Evolutionary conservation across 2,113 vertebrate genomes (phyloP).

Genomic region (Podiceps cristatus): DNA sequence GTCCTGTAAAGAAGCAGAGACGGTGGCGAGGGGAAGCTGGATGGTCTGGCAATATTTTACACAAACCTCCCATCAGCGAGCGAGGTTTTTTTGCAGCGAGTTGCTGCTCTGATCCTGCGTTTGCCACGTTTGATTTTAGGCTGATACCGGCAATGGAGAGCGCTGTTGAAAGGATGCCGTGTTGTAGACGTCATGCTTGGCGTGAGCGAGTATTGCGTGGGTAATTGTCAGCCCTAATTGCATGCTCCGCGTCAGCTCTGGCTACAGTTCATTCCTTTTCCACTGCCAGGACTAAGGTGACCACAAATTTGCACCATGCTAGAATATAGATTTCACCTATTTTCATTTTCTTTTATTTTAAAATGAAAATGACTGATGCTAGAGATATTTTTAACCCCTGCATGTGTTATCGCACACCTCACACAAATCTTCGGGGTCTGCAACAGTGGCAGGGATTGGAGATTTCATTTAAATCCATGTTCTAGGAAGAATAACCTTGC

Average conservation of each 20-base stretch:
- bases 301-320: not conserved
- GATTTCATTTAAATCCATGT: conserved; percentile 16
- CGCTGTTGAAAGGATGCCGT: not conserved
- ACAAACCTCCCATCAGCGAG: not conserved
- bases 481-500: not conserved
- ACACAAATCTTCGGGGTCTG: accelerated
- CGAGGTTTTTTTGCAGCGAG: not conserved
- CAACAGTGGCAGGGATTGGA: not conserved
- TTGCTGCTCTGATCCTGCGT: not conserved
- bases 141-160: accelerated
- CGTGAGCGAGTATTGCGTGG: not conserved
- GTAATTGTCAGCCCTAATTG: not conserved
- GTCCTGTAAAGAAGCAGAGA: not conserved
- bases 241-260: not conserved
- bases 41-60: not conserved
- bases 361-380: not conserved
- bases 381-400: not conserved
- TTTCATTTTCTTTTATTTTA: not conserved
- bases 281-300: not conserved
- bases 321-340: not conserved
- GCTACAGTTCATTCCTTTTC: not conserved
- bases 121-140: not conserved
- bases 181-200: not conserved
- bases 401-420: not conserved
- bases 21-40: not conserved